Conservation (phyloP, 2,888 invertebrate genomes). For the Abrostola triplasia region DNA sequence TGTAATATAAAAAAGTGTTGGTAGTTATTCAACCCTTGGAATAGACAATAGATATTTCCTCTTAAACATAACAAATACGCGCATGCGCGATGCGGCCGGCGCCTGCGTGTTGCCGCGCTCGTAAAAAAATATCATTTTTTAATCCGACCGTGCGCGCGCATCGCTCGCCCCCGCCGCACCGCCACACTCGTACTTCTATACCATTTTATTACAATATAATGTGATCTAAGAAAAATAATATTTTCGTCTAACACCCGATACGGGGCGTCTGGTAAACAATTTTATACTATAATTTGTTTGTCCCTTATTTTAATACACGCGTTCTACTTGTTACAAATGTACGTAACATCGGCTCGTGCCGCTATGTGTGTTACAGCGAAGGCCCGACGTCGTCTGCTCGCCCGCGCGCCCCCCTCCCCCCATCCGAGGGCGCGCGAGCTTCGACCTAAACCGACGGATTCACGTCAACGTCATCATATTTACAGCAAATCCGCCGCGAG, state of each 20-base stretch:
- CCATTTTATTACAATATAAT: constrained; percentile 87
- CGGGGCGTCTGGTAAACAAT: constrained; percentile 84
- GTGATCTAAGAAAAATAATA: constrained; percentile 89
- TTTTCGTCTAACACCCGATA: constrained; percentile 84
- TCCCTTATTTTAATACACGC: constrained; percentile 78
- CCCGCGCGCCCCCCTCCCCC: constrained; percentile 13
- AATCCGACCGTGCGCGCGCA: constrained; percentile 64
- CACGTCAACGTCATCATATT: not conserved
- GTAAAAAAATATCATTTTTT: constrained; percentile 85
- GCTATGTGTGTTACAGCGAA: constrained; percentile 61
- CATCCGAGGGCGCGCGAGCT: constrained; percentile 12
- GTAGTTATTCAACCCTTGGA: constrained; percentile 86
- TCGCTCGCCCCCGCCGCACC: constrained; percentile 50
- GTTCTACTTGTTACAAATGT: constrained; percentile 76
- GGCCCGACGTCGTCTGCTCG: constrained; percentile 62
- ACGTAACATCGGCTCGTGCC: constrained; percentile 63
- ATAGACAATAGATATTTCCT: constrained; percentile 89
- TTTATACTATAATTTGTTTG: constrained; percentile 87
- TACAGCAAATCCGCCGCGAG: constrained; percentile 18
- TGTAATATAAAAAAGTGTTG: constrained; percentile 89
- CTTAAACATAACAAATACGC: constrained; percentile 88
- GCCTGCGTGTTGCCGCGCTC: constrained; percentile 63
- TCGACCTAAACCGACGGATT: constrained; percentile 7
- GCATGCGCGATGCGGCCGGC: constrained; percentile 55
- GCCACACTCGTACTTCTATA: constrained; percentile 75